phyloP scores from a whole-genome alignment of 2,888 invertebrate species.

The Tetrapedia diversipes region DNA sequence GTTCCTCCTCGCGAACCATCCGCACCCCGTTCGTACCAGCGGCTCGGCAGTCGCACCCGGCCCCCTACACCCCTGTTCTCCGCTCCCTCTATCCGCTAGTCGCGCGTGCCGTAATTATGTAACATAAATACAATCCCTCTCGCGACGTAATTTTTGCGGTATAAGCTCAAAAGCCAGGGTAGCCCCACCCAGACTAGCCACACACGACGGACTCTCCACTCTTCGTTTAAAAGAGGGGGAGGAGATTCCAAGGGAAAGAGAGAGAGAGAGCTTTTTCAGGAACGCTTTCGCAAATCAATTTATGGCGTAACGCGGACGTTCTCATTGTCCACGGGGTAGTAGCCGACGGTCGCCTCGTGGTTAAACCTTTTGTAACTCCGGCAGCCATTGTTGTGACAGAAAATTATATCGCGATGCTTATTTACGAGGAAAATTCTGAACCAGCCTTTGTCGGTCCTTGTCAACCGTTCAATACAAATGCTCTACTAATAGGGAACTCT shows the following conservation, averaged over 20 bases:
- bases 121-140: conserved; percentile 81
- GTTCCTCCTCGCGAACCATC: conserved; percentile 30
- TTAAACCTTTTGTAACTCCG: conserved; percentile 80
- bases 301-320: conserved; percentile 79
- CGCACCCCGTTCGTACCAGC: conserved; percentile 33
- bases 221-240: no score
- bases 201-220: conserved; percentile 63
- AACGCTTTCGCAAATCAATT: conserved; percentile 82
- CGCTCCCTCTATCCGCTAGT: conserved; percentile 58
- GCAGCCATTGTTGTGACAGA: conserved; percentile 80
- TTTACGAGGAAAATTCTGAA: conserved; percentile 71
- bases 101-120: conserved; percentile 79
- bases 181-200: conserved; percentile 74
- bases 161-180: conserved; percentile 80
- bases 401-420: conserved; percentile 78
- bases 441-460: conserved; percentile 61
- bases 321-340: conserved; percentile 78
- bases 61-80: conserved; percentile 32
- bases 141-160: conserved; percentile 80
- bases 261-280: conserved; percentile 74
- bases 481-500: conserved; percentile 23
- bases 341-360: conserved; percentile 74
- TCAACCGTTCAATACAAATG: conserved; percentile 62
- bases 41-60: conserved; percentile 15
- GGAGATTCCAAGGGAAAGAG: no score